Evolutionary conservation across 2,888 invertebrate genomes (phyloP), one percentile per base, ranked within the genome.

Genomic region (Pecten maximus): DNA sequence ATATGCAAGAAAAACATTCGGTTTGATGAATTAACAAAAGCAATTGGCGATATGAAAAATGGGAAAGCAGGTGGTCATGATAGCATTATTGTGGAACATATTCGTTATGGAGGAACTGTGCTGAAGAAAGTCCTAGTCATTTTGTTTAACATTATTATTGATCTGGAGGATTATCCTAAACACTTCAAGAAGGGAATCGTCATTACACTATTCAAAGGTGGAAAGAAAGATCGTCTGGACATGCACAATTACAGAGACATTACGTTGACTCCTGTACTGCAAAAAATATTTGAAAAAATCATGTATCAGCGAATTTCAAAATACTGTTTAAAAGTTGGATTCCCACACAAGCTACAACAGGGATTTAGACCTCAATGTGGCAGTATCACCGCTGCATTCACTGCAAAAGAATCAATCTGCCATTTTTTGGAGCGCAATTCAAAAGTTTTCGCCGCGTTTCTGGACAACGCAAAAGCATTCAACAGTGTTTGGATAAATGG

Each of bases 391-490:
- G 88, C 88, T 6, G 88, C 88, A 2, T 88, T 88, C 23, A 88
- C 44, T 3, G n/a, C n/a, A n/a, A n/a, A n/a, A n/a, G n/a, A n/a
- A n/a, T n/a, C n/a, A n/a, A n/a, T n/a, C n/a, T n/a, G 44, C 16
- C 88, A 88, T 23, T 88, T 15, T 88, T 28, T 88, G 28, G 88
- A 88, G 15, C 40, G 88, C 0, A 40, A 88, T 15, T 88, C 19
- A 40, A 88, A 87, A 4, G 87, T 40, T 23, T 87, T 40, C n/a
- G 87, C 39, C 15, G 40, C 87, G 39, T 39, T 87, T 28, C 40
- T 40, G 0, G 88, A 40, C 23, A 88, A 88, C 40, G 40, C 40
- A 23, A 44, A 23, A 88, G 40, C 88, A 28, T 88, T 48, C 19
- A 1, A 40, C 39, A 23, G 15, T n/a, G 88, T 88, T 15, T 88